phyloP scores from a whole-genome alignment of 2,888 invertebrate species.

The Leucophora obtusa region DNA sequence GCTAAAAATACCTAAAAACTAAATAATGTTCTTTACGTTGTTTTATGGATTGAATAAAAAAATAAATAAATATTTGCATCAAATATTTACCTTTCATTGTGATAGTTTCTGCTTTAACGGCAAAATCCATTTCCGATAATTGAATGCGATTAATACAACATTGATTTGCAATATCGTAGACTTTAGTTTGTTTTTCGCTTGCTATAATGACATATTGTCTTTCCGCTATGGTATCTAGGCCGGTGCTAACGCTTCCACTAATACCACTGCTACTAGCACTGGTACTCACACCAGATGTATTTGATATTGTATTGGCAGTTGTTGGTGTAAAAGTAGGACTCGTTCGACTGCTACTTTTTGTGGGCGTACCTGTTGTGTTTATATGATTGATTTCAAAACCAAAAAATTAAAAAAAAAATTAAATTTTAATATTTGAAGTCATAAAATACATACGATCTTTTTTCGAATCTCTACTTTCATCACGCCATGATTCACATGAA shows the following conservation, averaged over 20 bases:
- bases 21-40: no score
- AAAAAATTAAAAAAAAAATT: conserved; percentile 2
- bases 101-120: conserved; percentile 95
- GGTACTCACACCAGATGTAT: conserved; percentile 71
- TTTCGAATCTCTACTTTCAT: conserved; percentile 84
- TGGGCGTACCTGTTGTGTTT: conserved; percentile 81
- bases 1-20: no score
- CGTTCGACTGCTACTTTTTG: conserved; percentile 86
- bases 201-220: conserved; percentile 95
- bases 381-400: conserved; percentile 8
- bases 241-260: conserved; percentile 76
- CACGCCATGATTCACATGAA: conserved; percentile 95
- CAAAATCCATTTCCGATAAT: conserved; percentile 94
- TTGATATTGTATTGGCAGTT: conserved; percentile 77
- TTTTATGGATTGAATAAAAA: no score
- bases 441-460: conserved; percentile 75
- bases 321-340: conserved; percentile 84
- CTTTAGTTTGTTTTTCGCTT: conserved; percentile 96
- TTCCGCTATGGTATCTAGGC: conserved; percentile 82
- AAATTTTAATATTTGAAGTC: neutral
- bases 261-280: conserved; percentile 72
- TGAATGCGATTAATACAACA: conserved; percentile 96
- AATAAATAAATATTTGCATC: no score
- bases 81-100: conserved; percentile 91
- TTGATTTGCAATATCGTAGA: conserved; percentile 96